These are phyloP conservation scores for Montipora cactus DNA, from an alignment of 64 coral and sea anemone species.

Conservation along the genomic window DNA sequence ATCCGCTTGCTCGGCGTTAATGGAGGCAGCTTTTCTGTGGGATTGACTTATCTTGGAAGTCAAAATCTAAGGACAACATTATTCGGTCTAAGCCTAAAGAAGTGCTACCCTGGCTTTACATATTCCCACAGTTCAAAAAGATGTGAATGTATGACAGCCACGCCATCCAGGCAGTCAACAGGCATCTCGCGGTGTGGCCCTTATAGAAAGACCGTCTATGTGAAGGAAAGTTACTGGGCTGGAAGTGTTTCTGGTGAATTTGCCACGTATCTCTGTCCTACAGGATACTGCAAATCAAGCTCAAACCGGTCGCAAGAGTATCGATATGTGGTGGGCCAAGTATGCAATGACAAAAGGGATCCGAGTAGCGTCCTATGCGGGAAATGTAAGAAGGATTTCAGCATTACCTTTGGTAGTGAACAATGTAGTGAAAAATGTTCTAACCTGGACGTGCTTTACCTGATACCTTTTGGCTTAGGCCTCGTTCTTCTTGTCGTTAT, in stretches of 20 bases:
- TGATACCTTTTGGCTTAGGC: not conserved
- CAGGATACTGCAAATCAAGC: constrained; percentile 54
- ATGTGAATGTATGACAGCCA: constrained; percentile 50
- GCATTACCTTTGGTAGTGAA: constrained; percentile 70
- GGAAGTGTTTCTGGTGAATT: constrained; percentile 58
- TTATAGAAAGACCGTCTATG: constrained; percentile 46
- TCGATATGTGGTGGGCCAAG: constrained; percentile 36
- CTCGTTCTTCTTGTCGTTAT: constrained; percentile 23
- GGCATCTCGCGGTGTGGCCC: constrained; percentile 64
- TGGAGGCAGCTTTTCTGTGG: not conserved
- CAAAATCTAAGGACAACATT: not conserved
- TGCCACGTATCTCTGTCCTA: constrained; percentile 67
- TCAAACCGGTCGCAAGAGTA: not conserved
- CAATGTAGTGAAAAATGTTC: constrained; percentile 29
- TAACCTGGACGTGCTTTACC: not conserved
- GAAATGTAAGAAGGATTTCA: constrained; percentile 46
- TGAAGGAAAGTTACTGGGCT: constrained; percentile 87
- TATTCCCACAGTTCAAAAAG: not conserved
- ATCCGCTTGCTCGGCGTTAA: not conserved
- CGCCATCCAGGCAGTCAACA: not conserved
- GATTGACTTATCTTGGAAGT: constrained; percentile 7
- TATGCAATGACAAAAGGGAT: constrained; percentile 57
- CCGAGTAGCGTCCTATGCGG: constrained; percentile 69
- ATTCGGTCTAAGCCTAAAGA: not conserved
- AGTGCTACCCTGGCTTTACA: constrained; percentile 68